Percentiles rank a stretch among this genome's conserved stretches.
These are phyloP conservation scores for Cephalopholis sonnerati DNA, from an alignment of 2,113 vertebrate species.

Conservation along the genomic window DNA sequence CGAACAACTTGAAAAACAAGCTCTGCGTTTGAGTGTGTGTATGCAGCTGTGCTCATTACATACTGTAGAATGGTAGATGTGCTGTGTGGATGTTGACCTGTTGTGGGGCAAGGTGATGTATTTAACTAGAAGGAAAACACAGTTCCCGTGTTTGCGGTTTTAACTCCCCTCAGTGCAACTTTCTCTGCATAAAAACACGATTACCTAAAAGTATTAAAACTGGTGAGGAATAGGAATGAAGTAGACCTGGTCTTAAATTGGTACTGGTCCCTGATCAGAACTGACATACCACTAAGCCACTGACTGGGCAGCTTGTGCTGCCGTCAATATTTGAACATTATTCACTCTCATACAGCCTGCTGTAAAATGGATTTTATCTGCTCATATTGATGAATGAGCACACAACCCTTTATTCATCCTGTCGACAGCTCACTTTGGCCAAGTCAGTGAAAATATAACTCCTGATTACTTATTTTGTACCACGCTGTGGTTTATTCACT, in stretches of 20 bases:
- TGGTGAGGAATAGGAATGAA: neutral
- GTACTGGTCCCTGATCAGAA: neutral
- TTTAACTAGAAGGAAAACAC: neutral
- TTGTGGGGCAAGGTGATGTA: neutral
- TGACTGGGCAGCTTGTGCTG: neutral
- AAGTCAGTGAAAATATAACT: neutral
- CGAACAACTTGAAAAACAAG: neutral
- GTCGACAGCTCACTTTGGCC: neutral
- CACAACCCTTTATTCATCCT: neutral
- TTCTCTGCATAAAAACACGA: neutral
- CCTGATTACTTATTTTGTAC: too few relatives aligned
- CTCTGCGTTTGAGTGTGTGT: neutral
- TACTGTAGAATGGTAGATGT: neutral
- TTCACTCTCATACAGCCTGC: neutral
- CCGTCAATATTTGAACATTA: neutral
- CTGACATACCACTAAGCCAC: neutral
- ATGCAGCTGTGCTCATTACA: conserved; percentile 5
- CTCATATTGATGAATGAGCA: neutral
- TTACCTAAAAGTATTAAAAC: neutral
- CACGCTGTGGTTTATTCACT: too few relatives aligned
- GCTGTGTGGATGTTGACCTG: neutral
- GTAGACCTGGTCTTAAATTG: neutral
- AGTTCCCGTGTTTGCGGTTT: neutral
- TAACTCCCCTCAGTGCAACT: neutral
- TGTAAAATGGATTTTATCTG: neutral